Evolutionary conservation across 2,888 invertebrate genomes (phyloP).

Genomic region (Gibbula magus): DNA sequence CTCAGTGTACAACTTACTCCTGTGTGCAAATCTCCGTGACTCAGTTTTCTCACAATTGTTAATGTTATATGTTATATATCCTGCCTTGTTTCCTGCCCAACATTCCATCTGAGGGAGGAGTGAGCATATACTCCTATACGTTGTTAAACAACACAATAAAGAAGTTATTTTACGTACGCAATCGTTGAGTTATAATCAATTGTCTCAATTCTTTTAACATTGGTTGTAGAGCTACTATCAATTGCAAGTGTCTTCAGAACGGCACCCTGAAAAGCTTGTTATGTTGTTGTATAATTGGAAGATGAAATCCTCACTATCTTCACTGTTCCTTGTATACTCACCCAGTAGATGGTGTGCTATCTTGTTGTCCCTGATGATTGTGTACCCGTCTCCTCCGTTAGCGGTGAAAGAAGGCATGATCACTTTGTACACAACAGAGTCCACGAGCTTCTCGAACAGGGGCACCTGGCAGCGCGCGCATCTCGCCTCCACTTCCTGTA

Average conservation of each 20-base stretch:
- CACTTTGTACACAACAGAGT: constrained; percentile 80
- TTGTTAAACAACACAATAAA: too few relatives aligned
- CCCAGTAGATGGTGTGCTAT: constrained; percentile 46
- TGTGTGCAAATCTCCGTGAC: too few relatives aligned
- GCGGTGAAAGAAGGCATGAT: constrained; percentile 82
- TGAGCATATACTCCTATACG: too few relatives aligned
- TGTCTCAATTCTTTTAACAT: too few relatives aligned
- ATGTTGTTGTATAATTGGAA: neutral
- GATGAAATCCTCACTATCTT: neutral
- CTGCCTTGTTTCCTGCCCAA: too few relatives aligned
- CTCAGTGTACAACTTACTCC: too few relatives aligned
- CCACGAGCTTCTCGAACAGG: constrained; percentile 78
- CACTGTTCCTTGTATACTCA: constrained; percentile 36
- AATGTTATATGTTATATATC: too few relatives aligned
- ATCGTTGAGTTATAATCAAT: too few relatives aligned
- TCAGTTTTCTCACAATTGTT: too few relatives aligned
- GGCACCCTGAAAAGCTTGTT: neutral
- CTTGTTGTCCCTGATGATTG: constrained; percentile 40
- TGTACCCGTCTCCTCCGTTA: constrained; percentile 85
- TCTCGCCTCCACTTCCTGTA: constrained; percentile 80
- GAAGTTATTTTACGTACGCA: too few relatives aligned
- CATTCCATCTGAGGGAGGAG: too few relatives aligned
- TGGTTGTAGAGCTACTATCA: neutral
- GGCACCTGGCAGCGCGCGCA: constrained; percentile 84
- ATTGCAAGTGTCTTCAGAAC: neutral